Evolutionary conservation across 2,888 invertebrate genomes (phyloP).

Genomic region (Ectemnius cavifrons): DNA sequence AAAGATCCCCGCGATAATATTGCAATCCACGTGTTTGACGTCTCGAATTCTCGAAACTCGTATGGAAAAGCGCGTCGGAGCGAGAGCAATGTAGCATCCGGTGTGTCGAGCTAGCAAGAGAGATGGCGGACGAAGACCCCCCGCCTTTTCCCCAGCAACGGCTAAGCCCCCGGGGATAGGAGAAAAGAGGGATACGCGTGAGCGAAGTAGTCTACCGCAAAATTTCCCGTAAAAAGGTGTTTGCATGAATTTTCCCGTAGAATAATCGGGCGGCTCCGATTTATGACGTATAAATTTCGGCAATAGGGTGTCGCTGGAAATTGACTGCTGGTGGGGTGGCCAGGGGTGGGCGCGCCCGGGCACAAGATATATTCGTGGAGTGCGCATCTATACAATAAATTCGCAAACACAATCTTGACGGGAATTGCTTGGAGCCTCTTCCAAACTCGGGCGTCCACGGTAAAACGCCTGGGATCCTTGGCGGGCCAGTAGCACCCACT

Average conservation of each 20-base stretch:
- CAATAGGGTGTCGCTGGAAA: background rate
- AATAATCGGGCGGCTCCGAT: slow-evolving; percentile 39
- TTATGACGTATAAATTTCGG: slow-evolving; percentile 47
- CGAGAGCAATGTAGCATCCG: slow-evolving; percentile 4
- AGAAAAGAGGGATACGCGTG: background rate
- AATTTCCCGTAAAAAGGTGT: slow-evolving; percentile 24
- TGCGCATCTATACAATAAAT: slow-evolving; percentile 1
- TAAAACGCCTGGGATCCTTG: too few species aligned
- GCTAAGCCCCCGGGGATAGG: background rate
- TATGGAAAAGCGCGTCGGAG: slow-evolving; percentile 36
- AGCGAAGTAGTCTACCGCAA: background rate
- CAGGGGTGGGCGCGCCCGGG: background rate
- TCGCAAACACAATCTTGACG: background rate
- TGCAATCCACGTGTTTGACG: slow-evolving; percentile 62
- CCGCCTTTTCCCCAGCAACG: background rate
- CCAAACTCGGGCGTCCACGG: too few species aligned
- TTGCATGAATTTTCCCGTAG: slow-evolving; percentile 43
- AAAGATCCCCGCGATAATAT: slow-evolving; percentile 65
- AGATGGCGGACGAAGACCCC: background rate
- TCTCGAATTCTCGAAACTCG: slow-evolving; percentile 43
- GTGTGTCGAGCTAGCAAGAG: background rate
- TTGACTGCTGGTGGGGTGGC: slow-evolving; percentile 1
- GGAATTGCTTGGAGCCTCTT: too few species aligned
- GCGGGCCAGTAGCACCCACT: too few species aligned
- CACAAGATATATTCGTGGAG: background rate